Conservation (phyloP, 1,140 invertebrate genomes). For the Drosophila sechellia region DNA sequence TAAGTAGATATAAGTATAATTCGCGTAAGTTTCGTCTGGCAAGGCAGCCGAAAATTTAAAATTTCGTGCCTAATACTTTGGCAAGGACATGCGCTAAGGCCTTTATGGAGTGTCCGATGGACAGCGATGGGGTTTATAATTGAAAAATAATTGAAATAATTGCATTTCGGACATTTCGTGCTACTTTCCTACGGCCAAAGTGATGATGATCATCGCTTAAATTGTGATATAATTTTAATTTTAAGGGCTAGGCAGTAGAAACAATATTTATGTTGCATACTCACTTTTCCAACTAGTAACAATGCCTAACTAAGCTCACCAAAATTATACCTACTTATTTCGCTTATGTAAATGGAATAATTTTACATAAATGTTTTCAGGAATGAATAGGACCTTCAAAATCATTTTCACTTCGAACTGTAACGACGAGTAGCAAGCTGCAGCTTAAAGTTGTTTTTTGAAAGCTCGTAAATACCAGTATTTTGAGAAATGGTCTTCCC, state of each 20-base stretch:
- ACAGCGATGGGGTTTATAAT: slow-evolving; percentile 54
- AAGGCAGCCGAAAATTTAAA: slow-evolving; percentile 42
- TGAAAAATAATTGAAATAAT: slow-evolving; percentile 79
- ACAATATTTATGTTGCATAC: too few relatives aligned
- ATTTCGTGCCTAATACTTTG: slow-evolving; percentile 62
- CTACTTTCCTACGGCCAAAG: not conserved
- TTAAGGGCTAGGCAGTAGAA: too few relatives aligned
- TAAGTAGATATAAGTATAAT: slow-evolving; percentile 42
- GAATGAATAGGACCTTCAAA: not conserved
- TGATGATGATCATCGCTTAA: slow-evolving; percentile 5
- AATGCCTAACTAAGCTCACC: too few relatives aligned
- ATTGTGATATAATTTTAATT: too few relatives aligned
- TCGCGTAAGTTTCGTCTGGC: slow-evolving; percentile 28
- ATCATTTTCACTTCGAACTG: not conserved
- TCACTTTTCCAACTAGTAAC: too few relatives aligned
- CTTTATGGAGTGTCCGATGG: slow-evolving; percentile 30
- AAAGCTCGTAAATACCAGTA: not conserved
- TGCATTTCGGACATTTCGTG: slow-evolving; percentile 42
- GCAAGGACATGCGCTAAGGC: slow-evolving; percentile 52
- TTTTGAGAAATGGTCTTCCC: not conserved
- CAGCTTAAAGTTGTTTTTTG: not conserved
- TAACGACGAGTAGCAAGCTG: not conserved
- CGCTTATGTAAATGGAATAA: too few relatives aligned
- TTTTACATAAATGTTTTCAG: too few relatives aligned
- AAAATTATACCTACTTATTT: too few relatives aligned